Conservation (phyloP, 2,797 vertebrate species). For the Nasua narica region DNA sequence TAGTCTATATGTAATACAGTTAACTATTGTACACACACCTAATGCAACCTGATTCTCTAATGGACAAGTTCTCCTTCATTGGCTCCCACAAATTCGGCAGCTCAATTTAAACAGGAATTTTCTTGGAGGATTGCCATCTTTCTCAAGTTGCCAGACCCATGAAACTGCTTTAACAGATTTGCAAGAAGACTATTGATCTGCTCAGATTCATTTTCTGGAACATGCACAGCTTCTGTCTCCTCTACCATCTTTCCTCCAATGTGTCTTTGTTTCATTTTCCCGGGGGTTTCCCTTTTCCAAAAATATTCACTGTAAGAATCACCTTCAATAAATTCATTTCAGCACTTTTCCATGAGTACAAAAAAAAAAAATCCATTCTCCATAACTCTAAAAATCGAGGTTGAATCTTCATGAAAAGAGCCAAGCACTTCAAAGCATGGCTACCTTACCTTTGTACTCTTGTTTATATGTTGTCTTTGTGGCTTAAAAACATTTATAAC, state of each 20-base stretch:
- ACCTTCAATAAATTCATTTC: conserved; percentile 41
- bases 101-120: neutral
- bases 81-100: neutral
- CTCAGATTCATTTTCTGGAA: conserved; percentile 23
- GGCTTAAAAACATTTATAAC: neutral
- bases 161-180: conserved; percentile 31
- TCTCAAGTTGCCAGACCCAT: neutral
- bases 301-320: conserved; percentile 45
- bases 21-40: neutral
- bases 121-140: neutral
- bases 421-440: neutral
- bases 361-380: neutral
- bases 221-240: neutral
- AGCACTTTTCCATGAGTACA: neutral
- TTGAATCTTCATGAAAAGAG: conserved; percentile 10
- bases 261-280: conserved; percentile 51
- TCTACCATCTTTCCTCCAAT: conserved; percentile 30
- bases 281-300: neutral
- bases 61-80: neutral
- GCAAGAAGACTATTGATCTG: conserved; percentile 46
- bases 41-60: neutral
- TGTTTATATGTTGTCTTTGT: neutral
- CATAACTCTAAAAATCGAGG: neutral
- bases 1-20: neutral
- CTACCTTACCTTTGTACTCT: neutral